Conservation (phyloP, 2,888 invertebrate genomes). For the Apodemia zela region DNA sequence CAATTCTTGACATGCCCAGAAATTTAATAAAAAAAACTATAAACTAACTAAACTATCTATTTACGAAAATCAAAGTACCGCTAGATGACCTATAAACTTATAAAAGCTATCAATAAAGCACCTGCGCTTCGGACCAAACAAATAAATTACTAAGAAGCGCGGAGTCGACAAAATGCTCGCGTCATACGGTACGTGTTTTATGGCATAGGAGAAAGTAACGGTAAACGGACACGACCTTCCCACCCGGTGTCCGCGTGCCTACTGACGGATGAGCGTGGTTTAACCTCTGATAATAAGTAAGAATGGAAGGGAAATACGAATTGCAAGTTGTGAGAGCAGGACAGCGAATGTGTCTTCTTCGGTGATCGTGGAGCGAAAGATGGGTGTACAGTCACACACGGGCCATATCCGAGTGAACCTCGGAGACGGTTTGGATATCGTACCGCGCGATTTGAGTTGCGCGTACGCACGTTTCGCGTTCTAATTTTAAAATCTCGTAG, state of each 20-base stretch:
- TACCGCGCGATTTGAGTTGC: constrained; percentile 59
- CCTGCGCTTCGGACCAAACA: constrained; percentile 47
- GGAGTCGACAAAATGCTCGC: constrained; percentile 51
- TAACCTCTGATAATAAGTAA: constrained; percentile 77
- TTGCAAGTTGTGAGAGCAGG: constrained; percentile 44
- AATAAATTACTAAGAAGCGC: constrained; percentile 55
- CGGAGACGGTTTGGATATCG: constrained; percentile 65
- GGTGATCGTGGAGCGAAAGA: constrained; percentile 77
- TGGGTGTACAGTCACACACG: constrained; percentile 78
- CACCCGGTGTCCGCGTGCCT: constrained; percentile 65
- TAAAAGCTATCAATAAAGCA: constrained; percentile 44
- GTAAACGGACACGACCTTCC: constrained; percentile 65
- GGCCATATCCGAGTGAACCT: constrained; percentile 75
- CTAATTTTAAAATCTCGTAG: constrained; percentile 42
- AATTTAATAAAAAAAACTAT: constrained; percentile 8
- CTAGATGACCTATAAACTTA: constrained; percentile 32
- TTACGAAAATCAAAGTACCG: constrained; percentile 29
- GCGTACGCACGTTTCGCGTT: constrained; percentile 64
- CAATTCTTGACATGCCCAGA: constrained; percentile 39
- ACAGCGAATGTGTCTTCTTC: constrained; percentile 71
- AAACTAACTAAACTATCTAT: constrained; percentile 14
- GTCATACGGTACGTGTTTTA: constrained; percentile 65
- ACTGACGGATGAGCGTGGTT: constrained; percentile 76
- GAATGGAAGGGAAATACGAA: constrained; percentile 54
- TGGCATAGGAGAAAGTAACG: constrained; percentile 65